Evolutionary conservation across 2,113 vertebrate species (phyloP), one percentile per base, ranked within the genome.

Genomic region (Phalacrocorax aristotelis): DNA sequence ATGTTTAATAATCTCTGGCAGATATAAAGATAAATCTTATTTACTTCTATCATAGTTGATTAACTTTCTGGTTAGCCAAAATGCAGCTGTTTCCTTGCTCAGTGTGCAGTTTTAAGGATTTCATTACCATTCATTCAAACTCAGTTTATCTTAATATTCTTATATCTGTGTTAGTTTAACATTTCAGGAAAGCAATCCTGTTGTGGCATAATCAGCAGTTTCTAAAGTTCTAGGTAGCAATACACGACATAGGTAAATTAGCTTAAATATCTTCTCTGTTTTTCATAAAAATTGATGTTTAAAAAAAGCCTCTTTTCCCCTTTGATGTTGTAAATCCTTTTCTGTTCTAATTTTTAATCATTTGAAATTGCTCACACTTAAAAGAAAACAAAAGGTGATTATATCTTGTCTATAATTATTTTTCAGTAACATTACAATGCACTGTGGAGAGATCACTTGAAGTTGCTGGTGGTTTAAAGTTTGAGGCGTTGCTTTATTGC

Each of bases 1-100:
- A 83, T 86, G 54, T 86, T 95, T 90, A 91, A 77, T 95, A 95
- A 88, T 77, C 60, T 60, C 68, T 88, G 71, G 42, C 79, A 95
- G 87, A 95, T 90, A 83, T 54, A 89, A 80, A 87, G 93, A 86
- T 83, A 93, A 93, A 86, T 87, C 55, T 94, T 86, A 62, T 69
- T 94, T 95, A 90, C 51, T 95, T 94, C 90, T 88, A 74, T 86
- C 91, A 34, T 74, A 93, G 68, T 60, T 93, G 91, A 95, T 96
- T 94, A 92, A 91, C 89, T 95, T 94, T 90, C 79, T 90, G 38
- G 82, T 96, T 97, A 93, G 94, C 91, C 80, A 91, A 94, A 93
- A 89, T 85, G 76, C 71, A 94, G 91, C 87, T 96, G 81, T 92
- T 87, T 89, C 75, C 69, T 93, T 87, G 62, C 72, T 81, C 74